Conservation (phyloP, 2,797 vertebrate species). For the Nyctalus aviator region DNA sequence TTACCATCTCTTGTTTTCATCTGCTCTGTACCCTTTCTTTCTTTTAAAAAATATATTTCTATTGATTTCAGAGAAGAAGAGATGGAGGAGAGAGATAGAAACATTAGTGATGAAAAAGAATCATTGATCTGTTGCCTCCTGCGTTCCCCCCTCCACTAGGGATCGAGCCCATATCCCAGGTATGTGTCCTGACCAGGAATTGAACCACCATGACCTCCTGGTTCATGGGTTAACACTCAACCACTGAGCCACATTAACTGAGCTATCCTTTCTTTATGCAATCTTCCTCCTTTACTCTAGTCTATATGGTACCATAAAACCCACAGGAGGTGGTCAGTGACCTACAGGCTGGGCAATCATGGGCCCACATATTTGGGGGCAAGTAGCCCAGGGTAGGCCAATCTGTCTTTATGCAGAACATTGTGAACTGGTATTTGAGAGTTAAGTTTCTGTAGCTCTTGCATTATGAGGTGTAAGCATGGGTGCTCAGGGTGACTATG, state of each 20-base stretch:
- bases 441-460: background rate
- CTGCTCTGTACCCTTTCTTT: background rate
- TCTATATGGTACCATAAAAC: fast-evolving
- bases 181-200: too few relatives aligned
- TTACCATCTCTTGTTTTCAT: background rate
- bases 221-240: too few relatives aligned
- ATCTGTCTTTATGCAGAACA: background rate
- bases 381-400: background rate
- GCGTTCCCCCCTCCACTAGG: too few relatives aligned
- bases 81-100: too few relatives aligned
- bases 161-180: too few relatives aligned
- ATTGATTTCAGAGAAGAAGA: too few relatives aligned
- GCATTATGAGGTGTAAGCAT: fast-evolving
- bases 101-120: too few relatives aligned
- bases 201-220: too few relatives aligned
- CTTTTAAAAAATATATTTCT: too few relatives aligned
- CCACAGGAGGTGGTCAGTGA: background rate
- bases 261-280: background rate
- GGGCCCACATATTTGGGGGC: background rate
- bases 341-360: background rate
- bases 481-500: background rate
- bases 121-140: too few relatives aligned
- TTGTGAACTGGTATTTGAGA: background rate
- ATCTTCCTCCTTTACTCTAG: fast-evolving
- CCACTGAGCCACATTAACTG: too few relatives aligned